These are phyloP conservation scores for Sphaerodactylus townsendi DNA, from an alignment of 2,113 vertebrate genomes.

Conservation along the genomic window DNA sequence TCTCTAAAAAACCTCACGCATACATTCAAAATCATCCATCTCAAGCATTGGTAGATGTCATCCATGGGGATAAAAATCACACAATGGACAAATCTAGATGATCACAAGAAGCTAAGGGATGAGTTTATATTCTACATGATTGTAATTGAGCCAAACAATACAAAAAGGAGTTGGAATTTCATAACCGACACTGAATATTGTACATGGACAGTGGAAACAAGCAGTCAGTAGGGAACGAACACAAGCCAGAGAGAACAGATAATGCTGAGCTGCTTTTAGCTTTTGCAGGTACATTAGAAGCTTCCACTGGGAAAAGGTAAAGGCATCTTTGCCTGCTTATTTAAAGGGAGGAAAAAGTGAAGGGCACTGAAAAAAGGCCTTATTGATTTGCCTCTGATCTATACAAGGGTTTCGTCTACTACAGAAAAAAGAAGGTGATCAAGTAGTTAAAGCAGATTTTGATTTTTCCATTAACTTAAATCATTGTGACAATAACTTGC, in stretches of 20 bases:
- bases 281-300: not conserved
- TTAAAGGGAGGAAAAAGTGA: slow-evolving; percentile 8
- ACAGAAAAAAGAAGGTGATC: not conserved
- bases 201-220: not conserved
- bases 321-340: slow-evolving; percentile 15
- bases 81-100: too few species aligned
- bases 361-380: slow-evolving; percentile 4
- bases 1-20: too few species aligned
- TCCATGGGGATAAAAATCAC: too few species aligned
- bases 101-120: too few species aligned
- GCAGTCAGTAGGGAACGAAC: not conserved
- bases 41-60: too few species aligned
- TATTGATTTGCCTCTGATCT: slow-evolving; percentile 27
- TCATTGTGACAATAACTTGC: not conserved
- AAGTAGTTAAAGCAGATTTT: slow-evolving; percentile 16
- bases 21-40: too few species aligned
- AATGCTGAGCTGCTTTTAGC: not conserved
- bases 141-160: too few species aligned
- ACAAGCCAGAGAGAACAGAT: not conserved
- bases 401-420: not conserved
- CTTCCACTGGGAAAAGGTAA: not conserved
- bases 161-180: too few species aligned
- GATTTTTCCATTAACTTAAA: slow-evolving; percentile 21
- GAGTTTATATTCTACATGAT: too few species aligned
- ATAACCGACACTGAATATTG: too few species aligned